Percentiles rank a stretch among this genome's conserved stretches.
These are phyloP conservation scores for Setophaga coronata DNA, from an alignment of 2,113 vertebrate genomes.

Conservation along the genomic window DNA sequence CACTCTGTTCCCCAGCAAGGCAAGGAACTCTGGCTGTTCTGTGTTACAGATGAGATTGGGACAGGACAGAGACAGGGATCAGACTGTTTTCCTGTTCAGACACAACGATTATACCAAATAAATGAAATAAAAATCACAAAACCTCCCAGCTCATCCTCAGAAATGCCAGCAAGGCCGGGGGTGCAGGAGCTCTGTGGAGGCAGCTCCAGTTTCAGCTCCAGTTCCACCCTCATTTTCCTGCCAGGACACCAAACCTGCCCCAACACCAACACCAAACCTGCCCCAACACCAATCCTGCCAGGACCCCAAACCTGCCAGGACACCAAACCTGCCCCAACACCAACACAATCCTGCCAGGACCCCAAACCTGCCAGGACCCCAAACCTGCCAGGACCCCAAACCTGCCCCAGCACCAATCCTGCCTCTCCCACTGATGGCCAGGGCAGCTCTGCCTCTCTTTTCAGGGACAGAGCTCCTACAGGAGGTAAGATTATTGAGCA, in stretches of 20 bases:
- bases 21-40: not conserved
- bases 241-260: too few species aligned
- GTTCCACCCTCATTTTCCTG: not conserved
- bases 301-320: too few species aligned
- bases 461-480: accelerated
- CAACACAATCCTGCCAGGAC: too few species aligned
- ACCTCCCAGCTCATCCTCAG: not conserved
- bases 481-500: not conserved
- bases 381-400: not conserved
- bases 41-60: not conserved
- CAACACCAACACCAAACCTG: not conserved
- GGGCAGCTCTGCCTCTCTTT: not conserved
- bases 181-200: not conserved
- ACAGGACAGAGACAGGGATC: not conserved
- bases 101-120: not conserved
- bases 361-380: too few species aligned
- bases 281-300: too few species aligned
- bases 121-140: not conserved
- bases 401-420: not conserved
- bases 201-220: not conserved
- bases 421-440: not conserved
- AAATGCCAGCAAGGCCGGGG: not conserved
- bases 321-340: too few species aligned
- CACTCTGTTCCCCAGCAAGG: constrained; percentile 3
- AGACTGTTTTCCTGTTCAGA: not conserved